Evolutionary conservation across 2,797 vertebrate genomes (phyloP).

Genomic region (Intellagama lesueurii): DNA sequence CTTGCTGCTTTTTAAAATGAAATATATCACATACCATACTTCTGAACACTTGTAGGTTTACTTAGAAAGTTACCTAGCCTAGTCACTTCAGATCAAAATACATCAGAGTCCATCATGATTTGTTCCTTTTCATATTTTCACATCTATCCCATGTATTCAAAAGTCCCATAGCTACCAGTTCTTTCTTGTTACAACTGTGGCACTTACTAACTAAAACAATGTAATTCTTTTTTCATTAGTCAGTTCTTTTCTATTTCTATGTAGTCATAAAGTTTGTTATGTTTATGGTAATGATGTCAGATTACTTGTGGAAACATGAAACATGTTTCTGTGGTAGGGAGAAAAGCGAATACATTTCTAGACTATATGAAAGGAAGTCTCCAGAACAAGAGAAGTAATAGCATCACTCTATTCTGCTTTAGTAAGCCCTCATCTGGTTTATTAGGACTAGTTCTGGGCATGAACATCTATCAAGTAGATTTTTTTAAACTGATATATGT

Average conservation of each 20-base stretch:
- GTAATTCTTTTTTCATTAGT: no score
- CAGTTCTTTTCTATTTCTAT: neutral
- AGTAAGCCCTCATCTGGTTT: no score
- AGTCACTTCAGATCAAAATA: constrained; percentile 29
- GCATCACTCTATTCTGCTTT: no score
- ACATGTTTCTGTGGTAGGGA: no score
- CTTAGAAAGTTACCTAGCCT: neutral
- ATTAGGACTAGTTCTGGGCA: no score
- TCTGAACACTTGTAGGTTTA: neutral
- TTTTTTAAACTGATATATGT: no score
- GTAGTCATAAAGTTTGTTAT: neutral
- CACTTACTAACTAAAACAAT: no score
- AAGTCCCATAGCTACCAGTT: no score
- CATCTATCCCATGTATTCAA: neutral
- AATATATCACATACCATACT: constrained; percentile 7
- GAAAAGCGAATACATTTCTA: no score
- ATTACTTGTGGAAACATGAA: neutral
- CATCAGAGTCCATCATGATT: constrained; percentile 8
- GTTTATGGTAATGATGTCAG: neutral
- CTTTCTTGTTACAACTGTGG: neutral
- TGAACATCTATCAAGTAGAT: no score
- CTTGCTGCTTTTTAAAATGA: constrained; percentile 42
- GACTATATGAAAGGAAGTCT: no score
- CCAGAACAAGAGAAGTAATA: no score
- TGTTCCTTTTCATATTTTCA: neutral